Evolutionary conservation across 2,113 vertebrate genomes (phyloP).

Genomic region (Dicentrarchus labrax): DNA sequence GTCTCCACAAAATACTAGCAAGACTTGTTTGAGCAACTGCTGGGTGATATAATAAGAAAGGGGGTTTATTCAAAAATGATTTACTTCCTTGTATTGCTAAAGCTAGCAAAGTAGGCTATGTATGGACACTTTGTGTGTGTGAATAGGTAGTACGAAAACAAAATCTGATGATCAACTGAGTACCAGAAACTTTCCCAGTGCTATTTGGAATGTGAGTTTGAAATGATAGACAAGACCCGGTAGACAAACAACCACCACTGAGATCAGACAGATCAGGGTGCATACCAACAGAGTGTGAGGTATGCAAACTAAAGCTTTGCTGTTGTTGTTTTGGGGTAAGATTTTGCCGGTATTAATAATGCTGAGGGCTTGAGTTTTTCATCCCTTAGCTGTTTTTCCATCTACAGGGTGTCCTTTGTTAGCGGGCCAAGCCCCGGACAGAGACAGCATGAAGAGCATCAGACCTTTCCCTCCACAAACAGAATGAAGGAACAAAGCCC

Average conservation of each 20-base stretch:
- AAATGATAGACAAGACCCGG: constrained; percentile 14
- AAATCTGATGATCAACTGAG: background rate
- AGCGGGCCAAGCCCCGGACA: constrained; percentile 66
- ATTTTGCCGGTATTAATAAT: constrained; percentile 73
- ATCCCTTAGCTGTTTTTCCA: constrained; percentile 70
- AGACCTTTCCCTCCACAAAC: constrained; percentile 64
- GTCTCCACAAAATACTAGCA: constrained; percentile 8
- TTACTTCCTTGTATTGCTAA: constrained; percentile 19
- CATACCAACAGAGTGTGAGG: constrained; percentile 48
- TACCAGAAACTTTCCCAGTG: constrained; percentile 5
- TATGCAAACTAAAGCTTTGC: constrained; percentile 70
- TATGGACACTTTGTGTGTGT: background rate
- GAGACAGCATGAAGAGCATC: constrained; percentile 59
- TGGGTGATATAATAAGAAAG: constrained; percentile 9
- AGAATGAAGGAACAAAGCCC: constrained; percentile 58
- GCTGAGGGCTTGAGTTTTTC: constrained; percentile 57
- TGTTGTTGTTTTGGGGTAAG: constrained; percentile 56
- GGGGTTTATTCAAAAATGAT: constrained; percentile 7
- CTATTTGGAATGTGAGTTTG: constrained; percentile 4
- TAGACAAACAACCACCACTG: constrained; percentile 41
- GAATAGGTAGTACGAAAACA: background rate
- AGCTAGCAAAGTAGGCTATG: background rate
- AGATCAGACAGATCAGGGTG: constrained; percentile 53
- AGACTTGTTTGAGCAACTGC: background rate
- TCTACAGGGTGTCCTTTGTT: constrained; percentile 78